A percentile compares a stretch with the other conserved stretches of the same genome.
Conservation (phyloP, 2,888 invertebrate species). For the Cataglyphis livida region DNA sequence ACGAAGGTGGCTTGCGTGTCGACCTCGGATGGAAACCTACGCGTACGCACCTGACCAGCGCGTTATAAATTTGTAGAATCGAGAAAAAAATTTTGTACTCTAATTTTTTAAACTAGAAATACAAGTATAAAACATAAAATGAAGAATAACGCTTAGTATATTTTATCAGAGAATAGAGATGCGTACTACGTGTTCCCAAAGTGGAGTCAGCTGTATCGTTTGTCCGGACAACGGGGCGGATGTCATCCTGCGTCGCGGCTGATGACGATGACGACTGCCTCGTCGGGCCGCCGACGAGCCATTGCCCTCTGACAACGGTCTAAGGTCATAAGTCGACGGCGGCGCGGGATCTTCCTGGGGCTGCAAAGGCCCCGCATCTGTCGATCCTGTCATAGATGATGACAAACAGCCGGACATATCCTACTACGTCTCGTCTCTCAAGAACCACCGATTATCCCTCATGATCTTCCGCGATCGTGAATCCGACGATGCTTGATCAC, state of each 20-base stretch:
- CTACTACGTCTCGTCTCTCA: slow-evolving; percentile 70
- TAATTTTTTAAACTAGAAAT: background rate
- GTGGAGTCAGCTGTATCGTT: slow-evolving; percentile 89
- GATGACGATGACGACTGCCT: slow-evolving; percentile 67
- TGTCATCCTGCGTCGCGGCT: slow-evolving; percentile 77
- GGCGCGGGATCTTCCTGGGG: slow-evolving; percentile 84
- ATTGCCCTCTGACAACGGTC: slow-evolving; percentile 32
- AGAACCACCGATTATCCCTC: slow-evolving; percentile 59
- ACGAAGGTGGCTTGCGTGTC: slow-evolving; percentile 89
- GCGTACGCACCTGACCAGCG: slow-evolving; percentile 87
- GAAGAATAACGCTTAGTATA: background rate
- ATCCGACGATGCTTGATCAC: slow-evolving; percentile 25
- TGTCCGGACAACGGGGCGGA: slow-evolving; percentile 78
- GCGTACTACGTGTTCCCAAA: slow-evolving; percentile 92
- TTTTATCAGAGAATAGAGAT: no score
- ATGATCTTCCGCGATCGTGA: slow-evolving; percentile 43
- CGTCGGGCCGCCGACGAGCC: slow-evolving; percentile 82
- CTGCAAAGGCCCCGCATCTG: slow-evolving; percentile 76
- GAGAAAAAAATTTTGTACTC: background rate
- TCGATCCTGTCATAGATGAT: slow-evolving; percentile 82
- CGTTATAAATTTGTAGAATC: background rate
- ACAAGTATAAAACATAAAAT: background rate
- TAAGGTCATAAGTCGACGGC: slow-evolving; percentile 80
- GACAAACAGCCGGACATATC: slow-evolving; percentile 80
- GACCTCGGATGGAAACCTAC: slow-evolving; percentile 90